Evolutionary conservation across 2,888 invertebrate species (phyloP).

Genomic region (Cremastobaeus sp.): DNA sequence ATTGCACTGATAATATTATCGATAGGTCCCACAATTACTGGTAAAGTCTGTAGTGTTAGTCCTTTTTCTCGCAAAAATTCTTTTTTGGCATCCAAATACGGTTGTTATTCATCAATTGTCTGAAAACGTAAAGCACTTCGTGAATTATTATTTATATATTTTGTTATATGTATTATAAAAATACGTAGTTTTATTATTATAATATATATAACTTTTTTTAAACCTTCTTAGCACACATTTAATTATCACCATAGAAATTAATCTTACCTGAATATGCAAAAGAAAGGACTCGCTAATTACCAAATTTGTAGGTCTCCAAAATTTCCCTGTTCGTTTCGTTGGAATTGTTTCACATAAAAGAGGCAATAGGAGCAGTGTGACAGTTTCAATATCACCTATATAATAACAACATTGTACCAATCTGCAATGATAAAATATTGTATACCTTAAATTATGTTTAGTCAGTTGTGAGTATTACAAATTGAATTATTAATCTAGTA

Average conservation of each 20-base stretch:
- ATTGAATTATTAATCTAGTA: no score
- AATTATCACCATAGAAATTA: no score
- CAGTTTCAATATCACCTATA: neutral
- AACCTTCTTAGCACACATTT: no score
- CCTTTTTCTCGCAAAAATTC: no score
- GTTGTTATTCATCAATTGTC: neutral
- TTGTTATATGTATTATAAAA: no score
- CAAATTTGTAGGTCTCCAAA: neutral
- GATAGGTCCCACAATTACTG: constrained; percentile 11
- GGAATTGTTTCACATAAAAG: neutral
- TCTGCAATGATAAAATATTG: no score
- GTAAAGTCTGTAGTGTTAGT: constrained; percentile 16
- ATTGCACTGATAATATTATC: neutral
- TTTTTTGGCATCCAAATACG: no score
- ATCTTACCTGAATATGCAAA: constrained; percentile 7
- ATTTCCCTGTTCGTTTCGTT: neutral
- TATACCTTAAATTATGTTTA: no score
- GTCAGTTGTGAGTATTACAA: no score
- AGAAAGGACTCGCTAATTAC: neutral
- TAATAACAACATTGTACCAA: no score
- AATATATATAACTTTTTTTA: neutral
- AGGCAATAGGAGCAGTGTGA: neutral
- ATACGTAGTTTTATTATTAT: neutral
- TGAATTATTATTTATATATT: no score
- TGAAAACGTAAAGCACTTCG: neutral